These are phyloP conservation scores for Laticauda laticaudata DNA, from an alignment of 2,113 vertebrate species.

Conservation along the genomic window DNA sequence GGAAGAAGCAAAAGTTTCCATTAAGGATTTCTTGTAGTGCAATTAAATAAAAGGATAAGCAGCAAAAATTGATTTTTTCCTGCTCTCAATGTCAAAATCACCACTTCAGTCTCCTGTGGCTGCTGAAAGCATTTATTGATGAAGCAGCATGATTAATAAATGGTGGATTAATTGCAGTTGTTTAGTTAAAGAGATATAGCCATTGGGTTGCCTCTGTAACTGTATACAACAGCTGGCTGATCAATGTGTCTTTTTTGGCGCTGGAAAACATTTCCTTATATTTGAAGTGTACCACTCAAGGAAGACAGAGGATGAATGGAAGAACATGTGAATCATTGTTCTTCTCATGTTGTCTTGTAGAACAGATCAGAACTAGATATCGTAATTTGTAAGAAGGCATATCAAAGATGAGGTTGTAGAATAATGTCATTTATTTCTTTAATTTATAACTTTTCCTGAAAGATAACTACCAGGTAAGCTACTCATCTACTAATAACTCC, in stretches of 20 bases:
- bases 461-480: background rate
- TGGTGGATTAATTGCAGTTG: constrained; percentile 4
- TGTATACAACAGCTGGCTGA: background rate
- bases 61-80: constrained; percentile 43
- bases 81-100: constrained; percentile 43
- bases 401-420: background rate
- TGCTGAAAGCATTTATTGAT: constrained; percentile 14
- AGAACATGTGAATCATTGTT: background rate
- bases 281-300: background rate
- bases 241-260: background rate
- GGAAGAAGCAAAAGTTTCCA: constrained; percentile 48
- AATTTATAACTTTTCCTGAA: background rate
- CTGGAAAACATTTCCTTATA: background rate
- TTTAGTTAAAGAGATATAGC: constrained; percentile 1
- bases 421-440: background rate
- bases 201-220: background rate
- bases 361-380: background rate
- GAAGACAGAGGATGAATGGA: background rate
- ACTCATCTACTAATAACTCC: background rate
- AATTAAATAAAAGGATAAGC: constrained; percentile 60
- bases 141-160: constrained; percentile 17
- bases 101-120: constrained; percentile 34
- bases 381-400: background rate
- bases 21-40: constrained; percentile 41
- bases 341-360: constrained; percentile 19